phyloP scores from a whole-genome alignment of 2,797 vertebrate genomes.

The Notolabrus celidotus region DNA sequence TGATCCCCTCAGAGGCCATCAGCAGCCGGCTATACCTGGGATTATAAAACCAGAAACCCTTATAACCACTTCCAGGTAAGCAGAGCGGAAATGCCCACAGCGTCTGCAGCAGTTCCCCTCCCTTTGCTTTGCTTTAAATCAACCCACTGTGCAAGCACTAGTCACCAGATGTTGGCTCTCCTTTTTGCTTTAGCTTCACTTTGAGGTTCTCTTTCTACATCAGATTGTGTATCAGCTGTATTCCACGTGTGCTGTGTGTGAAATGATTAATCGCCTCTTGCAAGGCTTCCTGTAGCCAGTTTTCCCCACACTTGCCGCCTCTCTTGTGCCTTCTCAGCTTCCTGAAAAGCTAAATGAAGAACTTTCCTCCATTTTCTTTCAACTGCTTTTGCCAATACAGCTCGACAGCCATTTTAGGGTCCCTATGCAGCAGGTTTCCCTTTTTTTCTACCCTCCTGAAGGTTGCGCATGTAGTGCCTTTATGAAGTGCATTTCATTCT shows the following conservation, averaged over 20 bases:
- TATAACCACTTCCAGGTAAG: slow-evolving; percentile 84
- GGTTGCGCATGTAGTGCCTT: slow-evolving; percentile 45
- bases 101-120: slow-evolving; percentile 48
- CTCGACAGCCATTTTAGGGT: slow-evolving; percentile 68
- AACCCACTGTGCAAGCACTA: slow-evolving; percentile 29
- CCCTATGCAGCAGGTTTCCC: slow-evolving; percentile 23
- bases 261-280: slow-evolving; percentile 65
- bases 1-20: slow-evolving; percentile 76
- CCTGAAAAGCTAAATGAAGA: slow-evolving; percentile 32
- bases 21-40: slow-evolving; percentile 83
- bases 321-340: slow-evolving; percentile 47
- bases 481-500: slow-evolving; percentile 20
- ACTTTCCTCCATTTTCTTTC: slow-evolving; percentile 67
- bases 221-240: slow-evolving; percentile 32
- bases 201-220: slow-evolving; percentile 27
- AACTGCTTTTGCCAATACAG: slow-evolving; percentile 23
- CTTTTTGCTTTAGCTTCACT: slow-evolving; percentile 24
- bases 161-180: slow-evolving; percentile 34
- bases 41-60: slow-evolving; percentile 84
- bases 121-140: slow-evolving; percentile 56
- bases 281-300: slow-evolving; percentile 36
- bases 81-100: slow-evolving; percentile 40
- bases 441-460: slow-evolving; percentile 8
- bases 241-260: slow-evolving; percentile 21
- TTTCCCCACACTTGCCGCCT: slow-evolving; percentile 38